A percentile compares a stretch with the other conserved stretches of the same genome.
Evolutionary conservation across 2,888 invertebrate genomes (phyloP).

Genomic region (Myathropa florea): DNA sequence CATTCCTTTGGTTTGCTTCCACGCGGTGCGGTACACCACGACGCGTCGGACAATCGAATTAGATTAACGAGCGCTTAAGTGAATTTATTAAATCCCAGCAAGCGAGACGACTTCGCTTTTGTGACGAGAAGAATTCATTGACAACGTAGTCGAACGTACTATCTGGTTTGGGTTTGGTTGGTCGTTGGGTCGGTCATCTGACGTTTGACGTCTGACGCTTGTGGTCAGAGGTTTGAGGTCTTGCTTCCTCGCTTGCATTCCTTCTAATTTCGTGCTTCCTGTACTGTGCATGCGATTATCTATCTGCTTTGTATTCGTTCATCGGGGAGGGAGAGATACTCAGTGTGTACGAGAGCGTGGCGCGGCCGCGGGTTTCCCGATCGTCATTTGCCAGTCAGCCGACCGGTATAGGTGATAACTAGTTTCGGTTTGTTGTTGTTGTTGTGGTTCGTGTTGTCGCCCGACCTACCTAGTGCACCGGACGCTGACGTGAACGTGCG

Average conservation of each 20-base stretch:
- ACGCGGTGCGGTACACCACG: constrained; percentile 27
- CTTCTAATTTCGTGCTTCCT: constrained; percentile 70
- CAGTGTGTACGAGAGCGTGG: constrained; percentile 5
- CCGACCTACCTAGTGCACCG: constrained; percentile 32
- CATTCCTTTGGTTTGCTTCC: constrained; percentile 17
- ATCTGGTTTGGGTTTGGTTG: constrained; percentile 45
- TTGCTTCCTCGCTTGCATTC: constrained; percentile 68
- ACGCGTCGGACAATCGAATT: constrained; percentile 61
- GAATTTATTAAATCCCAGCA: constrained; percentile 64
- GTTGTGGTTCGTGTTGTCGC: constrained; percentile 7
- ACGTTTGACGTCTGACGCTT: constrained; percentile 9
- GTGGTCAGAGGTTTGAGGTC: constrained; percentile 3
- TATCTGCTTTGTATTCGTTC: constrained; percentile 40
- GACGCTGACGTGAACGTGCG: constrained; percentile 21
- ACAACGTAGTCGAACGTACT: constrained; percentile 14
- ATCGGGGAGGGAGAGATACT: constrained; percentile 6
- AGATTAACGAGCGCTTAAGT: constrained; percentile 69
- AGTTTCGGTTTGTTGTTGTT: constrained; percentile 31
- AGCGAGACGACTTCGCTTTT: constrained; percentile 49
- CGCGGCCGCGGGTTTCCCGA: constrained; percentile 1
- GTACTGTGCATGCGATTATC: constrained; percentile 54
- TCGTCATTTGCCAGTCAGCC: constrained; percentile 28
- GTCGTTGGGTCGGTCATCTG: constrained; percentile 17
- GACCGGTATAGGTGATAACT: constrained; percentile 63
- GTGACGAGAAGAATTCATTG: constrained; percentile 55